phyloP scores from a whole-genome alignment of 2,797 vertebrate species.

The Macroramphosus scolopax region DNA sequence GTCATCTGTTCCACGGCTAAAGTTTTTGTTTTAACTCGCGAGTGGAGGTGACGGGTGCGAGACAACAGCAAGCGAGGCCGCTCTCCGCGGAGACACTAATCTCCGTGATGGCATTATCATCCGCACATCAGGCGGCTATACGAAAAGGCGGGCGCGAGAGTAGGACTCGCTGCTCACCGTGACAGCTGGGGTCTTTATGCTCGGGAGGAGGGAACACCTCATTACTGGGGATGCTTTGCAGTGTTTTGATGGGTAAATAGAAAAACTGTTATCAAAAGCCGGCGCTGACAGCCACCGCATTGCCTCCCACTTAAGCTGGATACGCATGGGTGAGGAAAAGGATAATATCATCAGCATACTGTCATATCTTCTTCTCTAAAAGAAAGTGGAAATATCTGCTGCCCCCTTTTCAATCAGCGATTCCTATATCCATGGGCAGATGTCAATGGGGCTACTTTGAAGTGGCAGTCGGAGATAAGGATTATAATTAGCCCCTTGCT shows the following conservation, averaged over 20 bases:
- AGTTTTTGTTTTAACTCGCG: slow-evolving; percentile 60
- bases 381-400: slow-evolving; percentile 43
- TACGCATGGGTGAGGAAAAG: slow-evolving; percentile 61
- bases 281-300: slow-evolving; percentile 51
- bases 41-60: slow-evolving; percentile 58
- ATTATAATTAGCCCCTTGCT: slow-evolving; percentile 61
- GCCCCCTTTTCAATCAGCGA: slow-evolving; percentile 50
- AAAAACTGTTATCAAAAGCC: slow-evolving; percentile 63
- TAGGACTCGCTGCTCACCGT: slow-evolving; percentile 38
- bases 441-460: slow-evolving; percentile 49
- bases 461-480: slow-evolving; percentile 55
- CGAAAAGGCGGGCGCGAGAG: slow-evolving; percentile 50
- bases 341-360: slow-evolving; percentile 64
- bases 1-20: slow-evolving; percentile 46
- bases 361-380: slow-evolving; percentile 40
- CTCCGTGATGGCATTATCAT: slow-evolving; percentile 67
- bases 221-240: slow-evolving; percentile 64
- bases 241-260: slow-evolving; percentile 69
- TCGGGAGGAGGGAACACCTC: slow-evolving; percentile 63
- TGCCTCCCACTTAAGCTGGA: slow-evolving; percentile 64
- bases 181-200: slow-evolving; percentile 67
- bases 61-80: slow-evolving; percentile 43
- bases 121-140: slow-evolving; percentile 56
- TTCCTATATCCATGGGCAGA: slow-evolving; percentile 67
- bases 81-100: slow-evolving; percentile 63